Percentiles rank a stretch among this genome's conserved stretches.
Evolutionary conservation across 2,113 vertebrate genomes (phyloP).

Genomic region (Sterrhoptilus dennistouni): DNA sequence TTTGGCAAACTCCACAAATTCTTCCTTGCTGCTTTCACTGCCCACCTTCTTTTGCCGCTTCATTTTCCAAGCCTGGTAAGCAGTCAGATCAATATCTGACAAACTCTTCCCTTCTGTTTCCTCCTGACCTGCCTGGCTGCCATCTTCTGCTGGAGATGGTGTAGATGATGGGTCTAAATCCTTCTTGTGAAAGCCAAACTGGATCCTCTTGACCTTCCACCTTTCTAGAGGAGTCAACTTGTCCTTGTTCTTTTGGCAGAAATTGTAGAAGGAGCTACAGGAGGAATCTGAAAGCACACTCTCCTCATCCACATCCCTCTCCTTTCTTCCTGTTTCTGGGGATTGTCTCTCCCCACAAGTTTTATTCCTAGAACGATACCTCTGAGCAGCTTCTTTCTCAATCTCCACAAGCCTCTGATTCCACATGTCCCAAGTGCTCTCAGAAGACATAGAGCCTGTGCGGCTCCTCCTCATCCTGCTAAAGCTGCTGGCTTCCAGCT

Average conservation of each 20-base stretch:
- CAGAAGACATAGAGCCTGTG: conserved; percentile 76
- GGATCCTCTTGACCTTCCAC: conserved; percentile 94
- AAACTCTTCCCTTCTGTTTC: conserved; percentile 52
- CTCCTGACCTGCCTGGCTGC: conserved; percentile 34
- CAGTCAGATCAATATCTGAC: conserved; percentile 83
- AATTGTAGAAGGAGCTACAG: conserved; percentile 88
- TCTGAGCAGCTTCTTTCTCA: conserved; percentile 81
- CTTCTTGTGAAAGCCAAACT: conserved; percentile 95
- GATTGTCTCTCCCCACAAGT: not conserved
- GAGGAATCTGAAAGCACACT: conserved; percentile 82
- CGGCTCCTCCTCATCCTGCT: conserved; percentile 37
- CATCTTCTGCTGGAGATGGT: conserved; percentile 41
- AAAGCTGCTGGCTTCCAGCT: conserved; percentile 59
- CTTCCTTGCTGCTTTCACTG: conserved; percentile 81
- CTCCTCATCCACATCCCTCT: conserved; percentile 78
- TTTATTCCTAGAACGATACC: conserved; percentile 61
- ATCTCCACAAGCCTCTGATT: conserved; percentile 87
- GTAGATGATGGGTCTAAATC: conserved; percentile 70
- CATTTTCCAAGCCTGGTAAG: conserved; percentile 94
- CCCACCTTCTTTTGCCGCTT: conserved; percentile 87
- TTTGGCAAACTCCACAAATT: conserved; percentile 84
- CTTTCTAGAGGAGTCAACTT: conserved; percentile 89
- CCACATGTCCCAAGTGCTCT: conserved; percentile 88
- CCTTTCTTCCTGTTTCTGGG: conserved; percentile 16
- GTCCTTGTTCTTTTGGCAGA: conserved; percentile 91